phyloP scores from a whole-genome alignment of 2,113 vertebrate species.

The Uria aalge region DNA sequence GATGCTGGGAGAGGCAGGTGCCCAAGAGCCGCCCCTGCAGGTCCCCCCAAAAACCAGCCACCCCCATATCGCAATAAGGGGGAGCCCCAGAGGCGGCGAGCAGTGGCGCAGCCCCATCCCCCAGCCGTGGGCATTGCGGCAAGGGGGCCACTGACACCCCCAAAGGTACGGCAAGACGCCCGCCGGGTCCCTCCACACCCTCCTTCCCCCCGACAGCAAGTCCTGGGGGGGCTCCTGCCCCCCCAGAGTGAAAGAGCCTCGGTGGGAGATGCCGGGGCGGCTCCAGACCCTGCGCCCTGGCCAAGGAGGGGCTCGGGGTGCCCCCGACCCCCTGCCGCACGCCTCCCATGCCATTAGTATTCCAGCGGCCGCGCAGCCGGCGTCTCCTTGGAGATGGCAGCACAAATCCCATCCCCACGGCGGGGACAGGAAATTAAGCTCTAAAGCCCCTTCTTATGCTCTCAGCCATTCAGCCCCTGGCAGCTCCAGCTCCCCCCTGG shows the following conservation, averaged over 20 bases:
- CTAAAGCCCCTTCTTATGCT: slow-evolving; percentile 65
- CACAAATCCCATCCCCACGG: slow-evolving; percentile 36
- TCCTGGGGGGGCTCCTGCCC: not conserved
- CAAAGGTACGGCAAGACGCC: not conserved
- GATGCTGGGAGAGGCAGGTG: not conserved
- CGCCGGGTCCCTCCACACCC: not conserved
- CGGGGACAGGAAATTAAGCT: slow-evolving; percentile 66
- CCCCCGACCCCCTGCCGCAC: not conserved
- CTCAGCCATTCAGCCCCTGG: slow-evolving; percentile 32
- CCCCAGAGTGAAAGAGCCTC: rapidly evolving
- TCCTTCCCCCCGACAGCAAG: not conserved
- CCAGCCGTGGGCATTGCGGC: rapidly evolving
- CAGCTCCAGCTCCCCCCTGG: not conserved
- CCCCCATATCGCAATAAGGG: rapidly evolving
- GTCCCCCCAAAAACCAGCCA: not conserved
- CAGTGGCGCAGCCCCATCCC: not conserved
- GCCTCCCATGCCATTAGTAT: slow-evolving; percentile 17
- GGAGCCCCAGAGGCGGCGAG: rapidly evolving
- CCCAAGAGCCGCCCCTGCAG: not conserved
- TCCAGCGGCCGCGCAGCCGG: not conserved
- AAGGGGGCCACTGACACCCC: rapidly evolving
- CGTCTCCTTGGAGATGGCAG: slow-evolving; percentile 64
- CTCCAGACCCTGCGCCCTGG: rapidly evolving
- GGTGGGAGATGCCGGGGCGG: not conserved
- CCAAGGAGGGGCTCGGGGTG: not conserved